Percentiles rank a stretch among this genome's conserved stretches.
Conservation (phyloP, 2,888 invertebrate species). For the Leistus spinibarbis region DNA sequence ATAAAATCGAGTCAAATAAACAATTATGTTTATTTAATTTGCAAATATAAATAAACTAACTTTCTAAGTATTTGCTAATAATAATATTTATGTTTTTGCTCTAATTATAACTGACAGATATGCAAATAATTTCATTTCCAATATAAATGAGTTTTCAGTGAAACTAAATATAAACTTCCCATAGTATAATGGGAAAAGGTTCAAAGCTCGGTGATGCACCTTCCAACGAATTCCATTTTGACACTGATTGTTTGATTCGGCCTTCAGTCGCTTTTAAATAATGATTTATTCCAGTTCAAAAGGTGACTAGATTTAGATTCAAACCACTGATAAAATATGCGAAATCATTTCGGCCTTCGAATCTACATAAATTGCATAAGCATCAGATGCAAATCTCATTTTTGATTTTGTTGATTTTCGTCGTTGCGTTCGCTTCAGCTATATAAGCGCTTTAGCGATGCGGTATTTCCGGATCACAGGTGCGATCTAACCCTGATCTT, state of each 20-base stretch:
- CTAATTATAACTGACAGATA: neutral
- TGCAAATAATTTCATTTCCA: too few species aligned
- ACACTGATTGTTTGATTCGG: slow-evolving; percentile 5
- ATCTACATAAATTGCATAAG: slow-evolving; percentile 4
- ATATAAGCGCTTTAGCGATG: neutral
- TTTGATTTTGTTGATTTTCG: neutral
- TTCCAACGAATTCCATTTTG: neutral
- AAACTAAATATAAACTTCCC: too few species aligned
- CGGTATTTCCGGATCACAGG: neutral
- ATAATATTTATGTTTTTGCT: neutral
- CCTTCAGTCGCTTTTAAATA: neutral
- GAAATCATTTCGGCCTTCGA: slow-evolving; percentile 10
- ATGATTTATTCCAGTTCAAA: slow-evolving; percentile 11
- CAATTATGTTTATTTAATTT: neutral
- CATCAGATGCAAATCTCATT: slow-evolving; percentile 3
- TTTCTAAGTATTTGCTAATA: neutral
- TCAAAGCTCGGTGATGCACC: neutral
- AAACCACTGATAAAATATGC: neutral
- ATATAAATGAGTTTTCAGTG: too few species aligned
- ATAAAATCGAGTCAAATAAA: neutral
- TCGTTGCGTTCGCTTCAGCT: slow-evolving; percentile 4
- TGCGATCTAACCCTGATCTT: neutral
- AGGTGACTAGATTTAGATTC: slow-evolving; percentile 18
- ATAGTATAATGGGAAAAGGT: too few species aligned
- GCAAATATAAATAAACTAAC: neutral